Percentiles rank a stretch among this genome's conserved stretches.
Conservation (phyloP, 2,797 vertebrate species). For the Propithecus perrieri region DNA sequence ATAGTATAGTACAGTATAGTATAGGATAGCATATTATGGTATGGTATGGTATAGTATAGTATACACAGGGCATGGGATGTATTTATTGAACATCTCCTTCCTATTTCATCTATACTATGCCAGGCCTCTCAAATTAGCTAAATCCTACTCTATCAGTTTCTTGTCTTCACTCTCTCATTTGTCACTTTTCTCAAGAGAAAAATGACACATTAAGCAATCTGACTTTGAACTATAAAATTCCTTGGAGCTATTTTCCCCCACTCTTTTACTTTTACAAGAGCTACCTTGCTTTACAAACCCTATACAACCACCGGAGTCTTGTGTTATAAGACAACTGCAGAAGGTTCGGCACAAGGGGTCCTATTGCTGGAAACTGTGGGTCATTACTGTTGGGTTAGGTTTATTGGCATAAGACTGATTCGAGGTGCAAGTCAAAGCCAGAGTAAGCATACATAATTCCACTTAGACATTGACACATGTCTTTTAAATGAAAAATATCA, state of each 20-base stretch:
- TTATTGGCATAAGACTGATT: constrained; percentile 5
- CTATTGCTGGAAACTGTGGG: neutral
- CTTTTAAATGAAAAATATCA: constrained; percentile 16
- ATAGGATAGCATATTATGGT: too few relatives aligned
- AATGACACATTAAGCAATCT: neutral
- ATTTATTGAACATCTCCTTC: neutral
- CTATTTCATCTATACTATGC: neutral
- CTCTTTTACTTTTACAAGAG: neutral
- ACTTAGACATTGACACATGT: neutral
- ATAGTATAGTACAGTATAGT: too few relatives aligned
- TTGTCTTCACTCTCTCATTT: neutral
- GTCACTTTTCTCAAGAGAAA: neutral
- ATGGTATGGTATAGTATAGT: too few relatives aligned
- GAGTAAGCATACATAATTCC: neutral
- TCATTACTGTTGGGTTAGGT: neutral
- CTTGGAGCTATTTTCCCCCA: neutral
- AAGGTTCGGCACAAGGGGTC: neutral
- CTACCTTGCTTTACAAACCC: neutral
- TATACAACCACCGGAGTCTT: neutral
- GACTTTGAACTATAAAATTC: neutral
- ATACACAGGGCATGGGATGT: neutral
- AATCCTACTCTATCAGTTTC: neutral
- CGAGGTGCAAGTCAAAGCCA: neutral
- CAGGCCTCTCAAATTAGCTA: neutral
- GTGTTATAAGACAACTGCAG: neutral